Evolutionary conservation across 1,140 invertebrate genomes (phyloP), one percentile per base, ranked within the genome.

Genomic region (Habropoda laboriosa): DNA sequence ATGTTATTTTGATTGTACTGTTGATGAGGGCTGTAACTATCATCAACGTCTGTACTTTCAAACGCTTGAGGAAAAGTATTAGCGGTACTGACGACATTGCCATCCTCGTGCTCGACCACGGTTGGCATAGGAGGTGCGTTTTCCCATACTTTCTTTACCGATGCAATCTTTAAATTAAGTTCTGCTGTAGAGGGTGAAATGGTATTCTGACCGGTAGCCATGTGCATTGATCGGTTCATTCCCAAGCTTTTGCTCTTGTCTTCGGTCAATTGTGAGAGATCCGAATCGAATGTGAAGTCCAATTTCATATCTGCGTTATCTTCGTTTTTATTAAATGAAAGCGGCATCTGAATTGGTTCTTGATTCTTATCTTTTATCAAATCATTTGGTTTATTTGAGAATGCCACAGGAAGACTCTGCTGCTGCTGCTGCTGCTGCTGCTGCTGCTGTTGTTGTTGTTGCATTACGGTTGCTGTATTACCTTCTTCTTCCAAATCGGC

Each of bases 121-220:
- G 95, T 94, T 12, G 94, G 93, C 93, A 95, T 94, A 8, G 95
- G 93, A 18, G 95, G 94, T 53, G 94, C 94, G 73, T 94, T 95
- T 86, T 97, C 97, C 97, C 97, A 97, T 58, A 97, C 97, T 91
- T 97, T 98, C 92, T 98, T 98, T 6, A 98, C 98, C 68, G 97
- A 98, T 10, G 97, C 97, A 85, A 99, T 98, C 93, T 99, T 99
- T 91, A 98, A 94, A 93, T 98, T 98, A 16, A 99, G 94, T 90
- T 98, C 98, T 42, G 97, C 97, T 21, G 96, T 95, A 0, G 96
- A 96, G 13, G 96, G 95, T 10, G 95, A 95, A 78, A 95, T 95
- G 3, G 95, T 95, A 77, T 94, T 95, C 49, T 94, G 93, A 0
- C 92, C 93, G 7, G 94, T 92, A 64, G 93, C 89, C 83, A 94